Base-by-base conservation (phyloP, 2,888 invertebrate species). In the Pimpla rufipes region DNA sequence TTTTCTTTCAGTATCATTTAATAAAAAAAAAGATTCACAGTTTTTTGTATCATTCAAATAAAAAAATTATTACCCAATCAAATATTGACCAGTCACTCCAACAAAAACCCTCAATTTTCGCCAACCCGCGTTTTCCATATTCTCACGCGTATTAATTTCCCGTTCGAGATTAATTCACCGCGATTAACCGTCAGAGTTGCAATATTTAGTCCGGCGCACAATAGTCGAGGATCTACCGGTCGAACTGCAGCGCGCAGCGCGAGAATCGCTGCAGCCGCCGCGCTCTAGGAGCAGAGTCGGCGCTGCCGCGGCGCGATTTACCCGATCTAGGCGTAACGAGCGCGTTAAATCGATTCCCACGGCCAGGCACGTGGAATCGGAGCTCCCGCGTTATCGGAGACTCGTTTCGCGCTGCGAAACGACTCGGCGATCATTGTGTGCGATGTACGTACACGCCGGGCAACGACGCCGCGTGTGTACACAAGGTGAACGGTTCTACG, bases 261-360 rank as follows among this genome's bases (percentile, higher is more conserved):
- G 23, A 21, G 55, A 55, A 55, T 55, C 13, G 55, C 0, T 21
- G 23, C 7, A 55, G 11, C 55, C 8, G 23, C 21, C n/a, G n/a
- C n/a, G n/a, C n/a, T n/a, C n/a, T n/a, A 23, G 21, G 21, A 55
- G 55, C 23, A 4, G 55, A 23, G 55, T 5, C 55, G 23, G 23
- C 55, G 55, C 10, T 10, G 11, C 11, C 23, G 23, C 23, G 11
- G 21, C 55, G 23, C 21, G 75, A 81, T 84, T 84, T 85, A 77
- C 74, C 81, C 75, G 83, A 85, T 81, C 78, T 82, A 67, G 76
- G 84, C 78, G 85, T 81, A 83, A 79, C 79, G 84, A 83, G 76
- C 81, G 76, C 79, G 79, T 86, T 81, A 83, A 86, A 86, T 86
- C 82, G 84, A 85, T 86, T 86, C 86, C 86, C 86, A 86, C 86